A percentile compares a stretch with the other conserved stretches of the same genome.
Conservation (phyloP, 2,888 invertebrate species). For the Sylvicola fuscatus region DNA sequence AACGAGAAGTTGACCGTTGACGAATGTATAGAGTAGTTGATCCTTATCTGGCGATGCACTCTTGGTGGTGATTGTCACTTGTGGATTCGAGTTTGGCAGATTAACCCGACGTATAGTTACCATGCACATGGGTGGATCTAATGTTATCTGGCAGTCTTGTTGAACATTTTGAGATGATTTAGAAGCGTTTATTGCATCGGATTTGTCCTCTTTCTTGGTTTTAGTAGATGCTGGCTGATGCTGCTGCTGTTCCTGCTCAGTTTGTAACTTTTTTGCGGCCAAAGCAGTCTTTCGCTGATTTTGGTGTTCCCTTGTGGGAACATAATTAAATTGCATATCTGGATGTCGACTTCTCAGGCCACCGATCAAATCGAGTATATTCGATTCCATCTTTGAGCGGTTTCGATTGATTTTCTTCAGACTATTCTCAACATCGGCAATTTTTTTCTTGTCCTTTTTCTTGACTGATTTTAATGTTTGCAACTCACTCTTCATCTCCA, state of each 20-base stretch:
- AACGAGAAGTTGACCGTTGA: conserved; percentile 32
- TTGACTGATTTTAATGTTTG: conserved; percentile 15
- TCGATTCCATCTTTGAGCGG: conserved; percentile 21
- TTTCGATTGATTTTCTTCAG: conserved; percentile 22
- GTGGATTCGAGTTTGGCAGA: conserved; percentile 44
- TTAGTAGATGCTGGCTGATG: conserved; percentile 13
- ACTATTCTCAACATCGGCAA: conserved; percentile 19
- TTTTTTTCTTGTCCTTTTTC: conserved; percentile 22
- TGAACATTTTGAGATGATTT: neutral
- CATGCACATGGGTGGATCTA: conserved; percentile 29
- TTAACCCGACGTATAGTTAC: conserved; percentile 54
- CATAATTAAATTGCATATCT: conserved; percentile 22
- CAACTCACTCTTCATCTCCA: conserved; percentile 18
- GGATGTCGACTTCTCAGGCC: conserved; percentile 20
- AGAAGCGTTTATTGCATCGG: conserved; percentile 4
- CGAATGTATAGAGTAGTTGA: conserved; percentile 48
- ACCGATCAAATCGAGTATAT: conserved; percentile 21
- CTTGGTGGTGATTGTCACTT: conserved; percentile 55
- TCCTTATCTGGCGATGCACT: conserved; percentile 54
- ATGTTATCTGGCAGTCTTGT: conserved; percentile 5
- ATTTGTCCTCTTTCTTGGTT: conserved; percentile 7
- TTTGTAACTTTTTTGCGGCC: conserved; percentile 2
- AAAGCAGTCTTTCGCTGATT: conserved; percentile 13
- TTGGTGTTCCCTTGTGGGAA: conserved; percentile 22
- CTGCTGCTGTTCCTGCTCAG: conserved; percentile 4